Evolutionary conservation across 1,140 invertebrate genomes (phyloP).

Genomic region (Heterodera schachtii): DNA sequence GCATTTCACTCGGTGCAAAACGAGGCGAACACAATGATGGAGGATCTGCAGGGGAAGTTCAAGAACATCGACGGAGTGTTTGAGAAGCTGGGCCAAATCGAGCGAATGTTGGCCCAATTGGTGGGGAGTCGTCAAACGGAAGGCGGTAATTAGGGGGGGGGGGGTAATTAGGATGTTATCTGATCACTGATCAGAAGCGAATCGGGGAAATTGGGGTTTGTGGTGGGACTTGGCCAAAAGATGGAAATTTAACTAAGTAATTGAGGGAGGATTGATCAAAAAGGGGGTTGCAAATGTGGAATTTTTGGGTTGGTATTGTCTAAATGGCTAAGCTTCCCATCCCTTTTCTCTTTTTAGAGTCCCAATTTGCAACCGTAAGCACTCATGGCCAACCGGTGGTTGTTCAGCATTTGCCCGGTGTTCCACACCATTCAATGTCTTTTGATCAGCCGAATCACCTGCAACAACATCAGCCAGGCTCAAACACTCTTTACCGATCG

Average conservation of each 20-base stretch:
- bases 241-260: no score
- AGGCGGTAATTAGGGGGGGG: constrained; percentile 2
- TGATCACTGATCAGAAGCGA: no score
- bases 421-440: background rate
- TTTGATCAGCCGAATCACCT: background rate
- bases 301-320: background rate
- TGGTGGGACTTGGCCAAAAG: no score
- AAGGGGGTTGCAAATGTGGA: background rate
- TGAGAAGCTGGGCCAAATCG: constrained; percentile 22
- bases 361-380: background rate
- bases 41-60: constrained; percentile 9
- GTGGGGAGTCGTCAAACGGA: constrained; percentile 7
- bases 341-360: no score
- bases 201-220: no score
- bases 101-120: constrained; percentile 14
- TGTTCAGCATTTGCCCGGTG: background rate
- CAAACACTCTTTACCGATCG: constrained; percentile 15
- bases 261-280: no score
- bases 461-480: background rate
- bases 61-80: constrained; percentile 20
- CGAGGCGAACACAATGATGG: constrained; percentile 24
- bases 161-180: no score
- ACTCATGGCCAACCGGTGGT: background rate
- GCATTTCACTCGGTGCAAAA: constrained; percentile 21
- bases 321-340: no score